phyloP scores from a whole-genome alignment of 2,113 vertebrate species.

The Pomatostomus ruficeps region DNA sequence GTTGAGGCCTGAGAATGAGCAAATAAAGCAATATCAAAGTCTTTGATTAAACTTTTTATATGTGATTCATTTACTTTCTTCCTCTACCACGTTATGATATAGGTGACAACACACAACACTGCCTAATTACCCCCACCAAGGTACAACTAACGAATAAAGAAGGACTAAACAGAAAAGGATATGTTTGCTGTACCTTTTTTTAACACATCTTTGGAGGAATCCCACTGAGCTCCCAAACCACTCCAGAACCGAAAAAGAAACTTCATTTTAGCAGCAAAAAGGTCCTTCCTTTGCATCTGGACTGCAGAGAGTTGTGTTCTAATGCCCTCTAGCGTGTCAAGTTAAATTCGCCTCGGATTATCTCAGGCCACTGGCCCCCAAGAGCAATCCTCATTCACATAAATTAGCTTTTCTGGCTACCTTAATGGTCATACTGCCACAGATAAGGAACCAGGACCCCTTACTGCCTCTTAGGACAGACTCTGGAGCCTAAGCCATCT shows the following conservation, averaged over 20 bases:
- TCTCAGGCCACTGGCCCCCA: neutral
- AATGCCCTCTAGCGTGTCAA: constrained; percentile 27
- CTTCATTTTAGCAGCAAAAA: neutral
- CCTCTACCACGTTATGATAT: neutral
- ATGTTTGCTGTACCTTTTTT: neutral
- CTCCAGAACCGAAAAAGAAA: neutral
- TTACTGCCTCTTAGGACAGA: neutral
- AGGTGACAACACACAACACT: neutral
- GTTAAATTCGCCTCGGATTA: neutral
- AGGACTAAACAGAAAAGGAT: neutral
- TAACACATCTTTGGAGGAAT: neutral
- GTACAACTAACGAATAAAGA: neutral
- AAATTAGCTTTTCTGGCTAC: neutral
- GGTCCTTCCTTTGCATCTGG: neutral
- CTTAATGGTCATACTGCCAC: neutral
- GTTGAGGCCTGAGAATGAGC: neutral
- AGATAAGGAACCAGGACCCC: neutral
- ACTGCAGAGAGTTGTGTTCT: neutral
- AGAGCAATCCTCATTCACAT: neutral
- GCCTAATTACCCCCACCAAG: neutral
- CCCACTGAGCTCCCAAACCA: neutral
- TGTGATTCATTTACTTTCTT: neutral
- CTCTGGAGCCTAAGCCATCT: neutral
- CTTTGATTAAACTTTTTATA: neutral
- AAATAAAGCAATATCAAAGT: neutral